These are phyloP conservation scores for Epinotia demarniana DNA, from an alignment of 2,888 invertebrate species.

Conservation along the genomic window DNA sequence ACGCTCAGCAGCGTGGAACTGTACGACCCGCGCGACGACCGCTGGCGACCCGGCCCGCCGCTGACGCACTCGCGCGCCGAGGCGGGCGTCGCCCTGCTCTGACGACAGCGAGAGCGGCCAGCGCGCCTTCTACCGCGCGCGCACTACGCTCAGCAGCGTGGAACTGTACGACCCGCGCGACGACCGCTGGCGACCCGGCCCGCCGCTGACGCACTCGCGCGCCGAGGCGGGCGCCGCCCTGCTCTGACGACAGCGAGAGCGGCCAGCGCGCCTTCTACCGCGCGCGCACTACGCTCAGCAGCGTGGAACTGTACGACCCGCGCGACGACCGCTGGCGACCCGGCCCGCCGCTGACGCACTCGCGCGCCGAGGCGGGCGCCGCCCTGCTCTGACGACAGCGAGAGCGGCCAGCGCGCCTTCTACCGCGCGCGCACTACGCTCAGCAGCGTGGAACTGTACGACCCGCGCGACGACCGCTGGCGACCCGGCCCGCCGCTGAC, in stretches of 20 bases:
- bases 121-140: conserved; percentile 91
- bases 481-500: conserved; percentile 91
- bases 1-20: conserved; percentile 93
- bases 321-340: conserved; percentile 90
- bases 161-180: conserved; percentile 93
- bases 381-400: conserved; percentile 93
- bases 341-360: conserved; percentile 91
- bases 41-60: conserved; percentile 91
- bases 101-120: conserved; percentile 91
- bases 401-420: conserved; percentile 88
- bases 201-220: conserved; percentile 92
- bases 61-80: conserved; percentile 94
- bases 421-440: conserved; percentile 94
- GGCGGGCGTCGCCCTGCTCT: conserved; percentile 93
- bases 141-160: conserved; percentile 92
- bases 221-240: conserved; percentile 95
- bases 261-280: conserved; percentile 90
- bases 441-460: conserved; percentile 92
- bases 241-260: conserved; percentile 91
- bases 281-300: conserved; percentile 92
- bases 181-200: conserved; percentile 91
- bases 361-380: conserved; percentile 94
- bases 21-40: conserved; percentile 91
- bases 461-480: conserved; percentile 92
- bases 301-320: conserved; percentile 94